Conservation (phyloP, 2,113 vertebrate genomes). For the Ellobius talpinus region DNA sequence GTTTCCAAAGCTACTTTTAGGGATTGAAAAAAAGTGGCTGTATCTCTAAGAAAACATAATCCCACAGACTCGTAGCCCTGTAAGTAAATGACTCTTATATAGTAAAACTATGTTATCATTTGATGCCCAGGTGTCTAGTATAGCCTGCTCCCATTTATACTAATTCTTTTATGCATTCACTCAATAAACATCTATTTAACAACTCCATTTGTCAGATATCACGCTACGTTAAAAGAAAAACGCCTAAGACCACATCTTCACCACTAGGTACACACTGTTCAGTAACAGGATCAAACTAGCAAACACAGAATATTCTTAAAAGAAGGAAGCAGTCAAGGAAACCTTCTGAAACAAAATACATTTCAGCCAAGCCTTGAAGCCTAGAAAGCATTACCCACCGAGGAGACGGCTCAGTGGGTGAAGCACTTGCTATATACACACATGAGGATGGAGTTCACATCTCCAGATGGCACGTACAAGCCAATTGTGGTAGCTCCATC, state of each 20-base stretch:
- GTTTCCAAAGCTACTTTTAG: conserved; percentile 26
- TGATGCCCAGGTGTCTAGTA: neutral
- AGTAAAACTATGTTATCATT: conserved; percentile 19
- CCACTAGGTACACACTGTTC: neutral
- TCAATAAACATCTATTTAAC: conserved; percentile 24
- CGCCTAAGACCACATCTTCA: conserved; percentile 6
- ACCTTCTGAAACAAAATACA: neutral
- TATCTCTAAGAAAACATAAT: conserved; percentile 40
- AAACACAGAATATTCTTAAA: conserved; percentile 53
- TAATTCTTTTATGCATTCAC: conserved; percentile 31
- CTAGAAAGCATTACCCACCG: neutral
- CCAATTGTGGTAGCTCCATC: neutral
- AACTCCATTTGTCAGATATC: neutral
- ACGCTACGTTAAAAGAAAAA: neutral
- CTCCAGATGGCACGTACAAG: neutral
- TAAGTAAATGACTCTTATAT: neutral
- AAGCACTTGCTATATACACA: neutral
- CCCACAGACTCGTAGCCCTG: neutral
- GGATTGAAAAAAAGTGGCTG: neutral
- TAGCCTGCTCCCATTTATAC: neutral
- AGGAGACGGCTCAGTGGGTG: neutral
- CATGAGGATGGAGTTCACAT: neutral
- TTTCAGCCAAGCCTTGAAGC: neutral
- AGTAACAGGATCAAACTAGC: conserved; percentile 16
- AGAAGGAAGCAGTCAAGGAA: conserved; percentile 34